A percentile compares a stretch with the other conserved stretches of the same genome.
These are phyloP conservation scores for Zaprionus lachaisei DNA, from an alignment of 1,140 invertebrate species.

Conservation along the genomic window DNA sequence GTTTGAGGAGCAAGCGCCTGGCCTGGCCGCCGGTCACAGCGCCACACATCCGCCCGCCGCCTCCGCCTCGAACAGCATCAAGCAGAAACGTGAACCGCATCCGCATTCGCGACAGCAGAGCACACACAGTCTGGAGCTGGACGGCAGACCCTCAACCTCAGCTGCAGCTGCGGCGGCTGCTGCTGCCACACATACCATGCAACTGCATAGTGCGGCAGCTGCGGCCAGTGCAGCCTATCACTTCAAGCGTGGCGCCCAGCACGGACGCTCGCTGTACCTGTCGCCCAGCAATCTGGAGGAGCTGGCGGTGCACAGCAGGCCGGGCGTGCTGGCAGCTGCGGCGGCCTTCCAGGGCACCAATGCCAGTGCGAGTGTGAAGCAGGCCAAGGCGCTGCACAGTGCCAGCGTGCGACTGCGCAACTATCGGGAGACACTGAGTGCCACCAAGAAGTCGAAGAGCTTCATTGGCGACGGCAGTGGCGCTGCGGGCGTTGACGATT, in stretches of 20 bases:
- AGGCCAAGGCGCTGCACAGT: constrained; percentile 83
- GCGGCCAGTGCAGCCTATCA: constrained; percentile 79
- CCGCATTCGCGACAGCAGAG: constrained; percentile 78
- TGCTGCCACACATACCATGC: constrained; percentile 58
- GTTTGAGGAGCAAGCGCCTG: constrained; percentile 67
- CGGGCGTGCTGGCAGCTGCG: constrained; percentile 69
- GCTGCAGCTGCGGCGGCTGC: constrained; percentile 54
- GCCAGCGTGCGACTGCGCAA: constrained; percentile 78
- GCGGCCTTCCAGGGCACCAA: constrained; percentile 81
- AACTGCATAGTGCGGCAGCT: constrained; percentile 76
- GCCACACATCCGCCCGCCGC: constrained; percentile 73
- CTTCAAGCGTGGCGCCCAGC: constrained; percentile 79
- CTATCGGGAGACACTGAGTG: constrained; percentile 78
- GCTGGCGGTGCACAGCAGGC: constrained; percentile 70
- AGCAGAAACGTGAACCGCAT: constrained; percentile 70
- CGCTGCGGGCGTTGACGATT: constrained; percentile 63
- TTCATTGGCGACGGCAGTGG: constrained; percentile 73
- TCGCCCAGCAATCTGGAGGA: constrained; percentile 82
- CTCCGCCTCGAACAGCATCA: constrained; percentile 71
- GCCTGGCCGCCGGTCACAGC: constrained; percentile 56
- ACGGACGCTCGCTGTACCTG: constrained; percentile 78
- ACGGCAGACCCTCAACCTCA: constrained; percentile 69
- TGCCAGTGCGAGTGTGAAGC: constrained; percentile 78
- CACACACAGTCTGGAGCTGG: constrained; percentile 81
- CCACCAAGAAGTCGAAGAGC: constrained; percentile 84